These are phyloP conservation scores for Lithophane leautieri DNA, from an alignment of 2,888 invertebrate species.

Conservation along the genomic window DNA sequence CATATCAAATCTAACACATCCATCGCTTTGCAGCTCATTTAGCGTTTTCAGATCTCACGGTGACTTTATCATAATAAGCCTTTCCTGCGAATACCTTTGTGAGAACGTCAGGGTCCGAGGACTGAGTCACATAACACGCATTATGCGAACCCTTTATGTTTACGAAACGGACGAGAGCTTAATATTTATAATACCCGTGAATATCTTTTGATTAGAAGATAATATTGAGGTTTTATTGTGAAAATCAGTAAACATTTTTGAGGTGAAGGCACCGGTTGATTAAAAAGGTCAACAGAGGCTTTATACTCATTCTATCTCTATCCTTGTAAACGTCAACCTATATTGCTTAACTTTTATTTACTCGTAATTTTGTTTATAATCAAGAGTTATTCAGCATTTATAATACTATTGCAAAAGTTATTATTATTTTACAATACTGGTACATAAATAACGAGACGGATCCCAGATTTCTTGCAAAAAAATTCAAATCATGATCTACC, in stretches of 20 bases:
- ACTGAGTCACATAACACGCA: conserved; percentile 81
- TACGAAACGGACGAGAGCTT: conserved; percentile 67
- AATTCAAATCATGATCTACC: conserved; percentile 77
- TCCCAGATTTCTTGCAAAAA: conserved; percentile 65
- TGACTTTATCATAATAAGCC: conserved; percentile 85
- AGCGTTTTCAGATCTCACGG: conserved; percentile 79
- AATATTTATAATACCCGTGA: conserved; percentile 66
- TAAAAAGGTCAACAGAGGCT: conserved; percentile 74
- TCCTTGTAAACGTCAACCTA: conserved; percentile 75
- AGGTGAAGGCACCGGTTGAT: conserved; percentile 75
- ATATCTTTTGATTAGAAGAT: conserved; percentile 73
- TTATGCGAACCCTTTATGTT: conserved; percentile 80
- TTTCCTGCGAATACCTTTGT: conserved; percentile 86
- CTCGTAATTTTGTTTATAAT: conserved; percentile 69
- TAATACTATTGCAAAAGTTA: conserved; percentile 47
- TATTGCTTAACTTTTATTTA: conserved; percentile 71
- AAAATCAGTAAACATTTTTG: conserved; percentile 68
- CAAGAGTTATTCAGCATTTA: conserved; percentile 72
- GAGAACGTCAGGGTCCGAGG: conserved; percentile 80
- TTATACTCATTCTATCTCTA: conserved; percentile 71
- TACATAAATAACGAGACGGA: conserved; percentile 18
- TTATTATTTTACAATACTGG: conserved; percentile 21
- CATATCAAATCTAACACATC: conserved; percentile 76
- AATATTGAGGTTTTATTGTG: conserved; percentile 71
- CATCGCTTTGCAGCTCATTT: conserved; percentile 69